These are phyloP conservation scores for Camponotus vicinus DNA, from an alignment of 1,140 invertebrate genomes.

Conservation along the genomic window DNA sequence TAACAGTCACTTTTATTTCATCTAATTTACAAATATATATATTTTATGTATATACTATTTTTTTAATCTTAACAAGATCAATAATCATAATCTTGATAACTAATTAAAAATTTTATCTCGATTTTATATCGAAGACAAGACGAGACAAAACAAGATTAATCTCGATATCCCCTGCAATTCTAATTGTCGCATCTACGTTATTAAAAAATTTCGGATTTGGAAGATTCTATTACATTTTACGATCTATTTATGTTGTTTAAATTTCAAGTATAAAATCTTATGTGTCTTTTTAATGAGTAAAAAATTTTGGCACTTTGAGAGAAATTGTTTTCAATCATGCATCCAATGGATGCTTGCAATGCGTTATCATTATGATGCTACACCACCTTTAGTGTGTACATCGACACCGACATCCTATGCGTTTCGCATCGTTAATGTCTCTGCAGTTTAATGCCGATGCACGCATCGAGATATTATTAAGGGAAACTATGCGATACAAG, in stretches of 20 bases:
- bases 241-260: neutral
- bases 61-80: no score
- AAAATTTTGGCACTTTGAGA: neutral
- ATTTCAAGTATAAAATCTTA: neutral
- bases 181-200: no score
- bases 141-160: no score
- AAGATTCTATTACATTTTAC: neutral
- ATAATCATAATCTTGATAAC: no score
- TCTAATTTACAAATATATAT: no score
- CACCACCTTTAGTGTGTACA: neutral
- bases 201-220: no score
- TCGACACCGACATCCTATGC: conserved; percentile 8
- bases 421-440: conserved; percentile 38
- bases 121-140: no score
- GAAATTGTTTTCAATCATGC: neutral
- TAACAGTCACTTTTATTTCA: no score
- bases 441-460: conserved; percentile 35
- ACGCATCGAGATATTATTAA: conserved; percentile 43
- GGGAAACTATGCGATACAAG: conserved; percentile 7
- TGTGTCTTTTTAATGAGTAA: neutral
- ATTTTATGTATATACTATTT: no score
- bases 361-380: conserved; percentile 5
- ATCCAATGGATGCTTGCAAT: neutral
- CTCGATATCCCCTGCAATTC: no score
- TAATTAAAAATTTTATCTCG: no score